phyloP scores from a whole-genome alignment of 2,113 vertebrate genomes.

The Rhinolophus ferrumequinum region DNA sequence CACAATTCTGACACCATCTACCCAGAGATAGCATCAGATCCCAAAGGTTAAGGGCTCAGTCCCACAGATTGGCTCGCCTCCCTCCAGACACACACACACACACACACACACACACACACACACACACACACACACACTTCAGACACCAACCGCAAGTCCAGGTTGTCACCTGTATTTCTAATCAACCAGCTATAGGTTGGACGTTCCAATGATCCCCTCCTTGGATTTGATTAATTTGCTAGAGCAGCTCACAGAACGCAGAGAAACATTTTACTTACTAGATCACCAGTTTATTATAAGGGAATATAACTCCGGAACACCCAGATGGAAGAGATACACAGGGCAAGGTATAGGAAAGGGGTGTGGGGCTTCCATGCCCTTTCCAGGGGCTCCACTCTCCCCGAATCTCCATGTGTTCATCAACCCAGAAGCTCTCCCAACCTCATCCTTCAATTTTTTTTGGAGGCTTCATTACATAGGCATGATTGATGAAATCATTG shows the following conservation, averaged over 20 bases:
- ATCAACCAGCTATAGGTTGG: not conserved
- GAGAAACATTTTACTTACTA: not conserved
- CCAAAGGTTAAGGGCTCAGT: not conserved
- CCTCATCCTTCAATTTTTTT: not conserved
- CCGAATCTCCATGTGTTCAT: not conserved
- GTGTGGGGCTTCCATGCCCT: fast-evolving
- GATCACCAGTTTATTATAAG: not conserved
- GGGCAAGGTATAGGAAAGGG: too few species aligned
- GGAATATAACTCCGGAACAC: not conserved
- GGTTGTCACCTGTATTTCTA: not conserved
- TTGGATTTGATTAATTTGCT: not conserved
- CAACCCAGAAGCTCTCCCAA: not conserved
- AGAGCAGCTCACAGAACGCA: not conserved
- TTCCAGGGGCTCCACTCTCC: not conserved
- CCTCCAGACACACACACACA: not conserved
- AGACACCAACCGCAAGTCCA: fast-evolving
- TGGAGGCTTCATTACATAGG: not conserved
- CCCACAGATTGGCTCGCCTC: not conserved
- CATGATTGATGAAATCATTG: not conserved
- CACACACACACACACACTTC: not conserved
- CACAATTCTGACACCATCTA: not conserved
- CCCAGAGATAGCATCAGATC: not conserved
- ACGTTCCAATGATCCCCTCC: not conserved
- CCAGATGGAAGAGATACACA: not conserved
- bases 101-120: not conserved